Conservation (phyloP, 2,888 invertebrate genomes). For the Nomada fabriciana region DNA sequence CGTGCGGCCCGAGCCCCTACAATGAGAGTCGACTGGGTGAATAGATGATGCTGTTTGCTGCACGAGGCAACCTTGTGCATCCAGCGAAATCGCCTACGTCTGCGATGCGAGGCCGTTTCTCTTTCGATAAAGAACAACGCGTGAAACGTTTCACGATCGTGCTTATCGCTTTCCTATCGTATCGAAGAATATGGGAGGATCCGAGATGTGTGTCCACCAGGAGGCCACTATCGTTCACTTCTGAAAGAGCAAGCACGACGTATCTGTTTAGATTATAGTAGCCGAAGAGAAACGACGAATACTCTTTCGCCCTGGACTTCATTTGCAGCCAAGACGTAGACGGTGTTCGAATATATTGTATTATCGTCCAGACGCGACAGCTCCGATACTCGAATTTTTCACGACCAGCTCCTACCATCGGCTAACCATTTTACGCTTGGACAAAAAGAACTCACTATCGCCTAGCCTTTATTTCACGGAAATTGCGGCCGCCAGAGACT, state of each 20-base stretch:
- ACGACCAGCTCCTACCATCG: not conserved
- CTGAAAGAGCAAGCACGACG: slow-evolving; percentile 17
- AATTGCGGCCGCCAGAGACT: not conserved
- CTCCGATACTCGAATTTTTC: slow-evolving; percentile 28
- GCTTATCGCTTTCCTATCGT: not conserved
- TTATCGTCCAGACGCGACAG: not conserved
- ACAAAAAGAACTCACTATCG: no score
- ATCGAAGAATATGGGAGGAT: no score
- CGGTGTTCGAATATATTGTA: slow-evolving; percentile 38
- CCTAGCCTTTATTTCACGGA: not conserved
- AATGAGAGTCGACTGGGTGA: slow-evolving; percentile 73
- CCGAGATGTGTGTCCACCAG: not conserved
- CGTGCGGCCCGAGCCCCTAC: slow-evolving; percentile 71
- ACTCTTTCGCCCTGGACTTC: slow-evolving; percentile 3
- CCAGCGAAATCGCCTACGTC: not conserved
- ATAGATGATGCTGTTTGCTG: slow-evolving; percentile 77
- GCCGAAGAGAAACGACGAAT: not conserved
- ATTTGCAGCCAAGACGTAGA: slow-evolving; percentile 31
- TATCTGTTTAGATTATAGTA: not conserved
- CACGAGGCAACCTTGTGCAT: slow-evolving; percentile 47
- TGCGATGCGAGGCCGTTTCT: not conserved
- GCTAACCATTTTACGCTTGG: not conserved
- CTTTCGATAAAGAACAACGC: not conserved
- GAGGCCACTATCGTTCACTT: not conserved
- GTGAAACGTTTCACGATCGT: not conserved